Percentiles rank a stretch among this genome's conserved stretches.
phyloP scores from a whole-genome alignment of 2,888 invertebrate species.

The Glaucopsyche alexis region DNA sequence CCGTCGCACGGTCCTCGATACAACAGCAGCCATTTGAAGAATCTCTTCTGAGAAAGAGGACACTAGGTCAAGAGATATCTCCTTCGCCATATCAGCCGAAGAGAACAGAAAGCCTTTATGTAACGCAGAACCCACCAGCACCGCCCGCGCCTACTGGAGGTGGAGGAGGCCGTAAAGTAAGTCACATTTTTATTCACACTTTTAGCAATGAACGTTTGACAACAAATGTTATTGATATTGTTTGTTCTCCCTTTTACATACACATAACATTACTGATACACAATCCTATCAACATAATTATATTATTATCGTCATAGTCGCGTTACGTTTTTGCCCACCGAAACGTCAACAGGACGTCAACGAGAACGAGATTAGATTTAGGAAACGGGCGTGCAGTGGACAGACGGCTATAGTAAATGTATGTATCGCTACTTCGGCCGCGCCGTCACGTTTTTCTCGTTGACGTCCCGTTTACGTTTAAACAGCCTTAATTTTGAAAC shows the following conservation, averaged over 20 bases:
- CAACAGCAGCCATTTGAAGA: constrained; percentile 88
- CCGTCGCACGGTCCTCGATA: constrained; percentile 72
- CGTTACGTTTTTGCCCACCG: too few species aligned
- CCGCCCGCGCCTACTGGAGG: constrained; percentile 63
- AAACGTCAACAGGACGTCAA: too few species aligned
- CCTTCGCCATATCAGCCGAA: constrained; percentile 93
- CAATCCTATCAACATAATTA: too few species aligned
- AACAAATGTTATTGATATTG: background rate
- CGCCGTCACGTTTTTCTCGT: too few species aligned
- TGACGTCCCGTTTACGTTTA: too few species aligned
- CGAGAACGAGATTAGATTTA: too few species aligned
- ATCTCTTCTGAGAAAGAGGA: constrained; percentile 87
- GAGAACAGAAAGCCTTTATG: constrained; percentile 93
- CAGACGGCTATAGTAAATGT: too few species aligned
- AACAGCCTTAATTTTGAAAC: too few species aligned
- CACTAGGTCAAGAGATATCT: constrained; percentile 92
- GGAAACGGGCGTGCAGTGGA: too few species aligned
- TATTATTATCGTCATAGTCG: too few species aligned
- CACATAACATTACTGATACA: background rate
- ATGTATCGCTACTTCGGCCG: too few species aligned
- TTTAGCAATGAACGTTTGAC: too few species aligned
- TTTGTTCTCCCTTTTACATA: background rate
- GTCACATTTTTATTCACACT: constrained; percentile 34
- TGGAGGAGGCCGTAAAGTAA: constrained; percentile 70
- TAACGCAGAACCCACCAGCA: constrained; percentile 73